phyloP scores from a whole-genome alignment of 2,113 vertebrate genomes.

The Dicrurus megarhynchus region DNA sequence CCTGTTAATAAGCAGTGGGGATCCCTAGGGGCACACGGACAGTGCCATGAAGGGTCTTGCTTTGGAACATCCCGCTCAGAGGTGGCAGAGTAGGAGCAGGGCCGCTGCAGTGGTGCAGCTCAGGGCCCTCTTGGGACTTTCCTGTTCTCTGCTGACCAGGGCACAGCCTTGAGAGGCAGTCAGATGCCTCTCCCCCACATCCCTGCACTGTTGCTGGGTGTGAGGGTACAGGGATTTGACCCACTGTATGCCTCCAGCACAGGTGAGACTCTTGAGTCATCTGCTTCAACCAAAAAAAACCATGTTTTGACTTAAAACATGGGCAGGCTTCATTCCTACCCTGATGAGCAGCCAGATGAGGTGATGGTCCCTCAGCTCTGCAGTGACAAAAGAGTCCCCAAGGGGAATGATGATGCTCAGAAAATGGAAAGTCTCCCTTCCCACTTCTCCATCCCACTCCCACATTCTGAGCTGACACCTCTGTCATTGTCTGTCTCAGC shows the following conservation, averaged over 20 bases:
- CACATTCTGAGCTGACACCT: not conserved
- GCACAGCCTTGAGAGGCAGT: not conserved
- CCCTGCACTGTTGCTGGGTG: not conserved
- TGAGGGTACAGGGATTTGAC: not conserved
- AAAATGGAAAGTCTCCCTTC: not conserved
- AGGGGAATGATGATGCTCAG: not conserved
- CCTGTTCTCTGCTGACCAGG: not conserved
- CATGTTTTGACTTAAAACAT: not conserved
- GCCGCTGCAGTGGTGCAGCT: accelerated
- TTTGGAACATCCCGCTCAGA: not conserved
- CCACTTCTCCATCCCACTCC: not conserved
- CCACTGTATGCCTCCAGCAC: not conserved
- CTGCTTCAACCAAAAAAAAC: not conserved
- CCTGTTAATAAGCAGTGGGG: not conserved
- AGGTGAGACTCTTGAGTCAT: not conserved
- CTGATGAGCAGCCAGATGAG: not conserved
- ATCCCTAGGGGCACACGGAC: accelerated
- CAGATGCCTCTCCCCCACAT: not conserved
- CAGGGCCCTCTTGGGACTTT: not conserved
- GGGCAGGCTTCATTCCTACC: not conserved
- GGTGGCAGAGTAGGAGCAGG: not conserved
- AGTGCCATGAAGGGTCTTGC: not conserved
- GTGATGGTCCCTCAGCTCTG: not conserved
- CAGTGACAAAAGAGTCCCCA: not conserved
- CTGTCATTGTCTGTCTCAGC: not conserved